phyloP scores from a whole-genome alignment of 2,797 vertebrate genomes.

The Paguma larvata region DNA sequence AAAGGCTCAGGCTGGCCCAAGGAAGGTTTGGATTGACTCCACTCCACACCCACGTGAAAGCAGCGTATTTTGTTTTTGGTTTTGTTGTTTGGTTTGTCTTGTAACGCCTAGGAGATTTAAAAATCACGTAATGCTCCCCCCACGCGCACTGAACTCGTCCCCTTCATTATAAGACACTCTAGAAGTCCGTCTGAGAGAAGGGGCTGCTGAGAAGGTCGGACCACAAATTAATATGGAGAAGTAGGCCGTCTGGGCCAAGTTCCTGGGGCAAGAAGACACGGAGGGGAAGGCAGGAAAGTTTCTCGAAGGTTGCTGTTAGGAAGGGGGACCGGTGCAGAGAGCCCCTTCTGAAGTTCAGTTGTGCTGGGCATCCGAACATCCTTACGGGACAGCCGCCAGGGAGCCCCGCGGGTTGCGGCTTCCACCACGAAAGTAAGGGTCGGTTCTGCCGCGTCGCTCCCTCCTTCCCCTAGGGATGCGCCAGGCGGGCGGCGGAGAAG shows the following conservation, averaged over 20 bases:
- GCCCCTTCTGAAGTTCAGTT: conserved; percentile 3
- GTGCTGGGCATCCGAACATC: conserved; percentile 1
- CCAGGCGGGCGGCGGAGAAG: neutral
- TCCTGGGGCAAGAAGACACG: neutral
- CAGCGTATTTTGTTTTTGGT: neutral
- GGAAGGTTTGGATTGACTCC: neutral
- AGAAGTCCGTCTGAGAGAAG: neutral
- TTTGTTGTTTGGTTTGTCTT: conserved; percentile 46
- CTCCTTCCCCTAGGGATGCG: neutral
- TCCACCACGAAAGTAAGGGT: neutral
- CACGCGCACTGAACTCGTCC: neutral
- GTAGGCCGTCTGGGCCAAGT: neutral
- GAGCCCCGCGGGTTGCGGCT: neutral
- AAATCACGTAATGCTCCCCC: neutral
- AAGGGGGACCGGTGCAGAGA: neutral
- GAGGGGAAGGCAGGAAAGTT: neutral
- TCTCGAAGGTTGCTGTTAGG: neutral
- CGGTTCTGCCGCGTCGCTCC: neutral
- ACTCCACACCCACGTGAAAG: neutral
- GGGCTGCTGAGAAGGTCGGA: neutral
- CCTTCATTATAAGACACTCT: neutral
- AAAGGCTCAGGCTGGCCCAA: neutral
- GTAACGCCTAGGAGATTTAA: conserved; percentile 23
- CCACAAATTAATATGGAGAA: neutral
- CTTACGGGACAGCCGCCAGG: neutral